phyloP scores from a whole-genome alignment of 37 sponge, comb jelly and placozoan species.

The Cladorhizidae sp. region DNA sequence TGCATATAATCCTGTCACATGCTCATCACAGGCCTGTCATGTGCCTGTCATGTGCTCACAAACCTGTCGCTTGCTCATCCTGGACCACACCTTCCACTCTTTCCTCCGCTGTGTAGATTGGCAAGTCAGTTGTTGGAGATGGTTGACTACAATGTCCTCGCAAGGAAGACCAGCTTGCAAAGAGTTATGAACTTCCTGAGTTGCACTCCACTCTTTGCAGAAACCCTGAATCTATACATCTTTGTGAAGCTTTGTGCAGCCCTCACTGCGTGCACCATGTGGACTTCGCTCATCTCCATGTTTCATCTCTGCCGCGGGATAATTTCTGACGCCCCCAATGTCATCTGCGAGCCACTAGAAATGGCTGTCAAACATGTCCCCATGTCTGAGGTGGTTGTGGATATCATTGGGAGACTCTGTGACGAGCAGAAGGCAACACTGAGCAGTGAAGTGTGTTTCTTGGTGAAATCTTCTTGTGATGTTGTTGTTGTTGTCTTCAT shows the following conservation, averaged over 20 bases:
- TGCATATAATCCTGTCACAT: no score
- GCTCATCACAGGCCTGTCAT: no score
- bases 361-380: not conserved
- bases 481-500: not conserved
- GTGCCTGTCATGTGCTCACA: no score
- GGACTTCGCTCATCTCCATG: conserved; percentile 3
- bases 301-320: not conserved
- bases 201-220: not conserved
- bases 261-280: not conserved
- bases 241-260: not conserved
- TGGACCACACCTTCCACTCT: not conserved
- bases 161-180: not conserved
- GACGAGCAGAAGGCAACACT: conserved; percentile 15
- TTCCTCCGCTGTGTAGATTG: not conserved
- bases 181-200: not conserved
- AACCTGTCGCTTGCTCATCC: not conserved
- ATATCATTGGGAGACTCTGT: conserved; percentile 6
- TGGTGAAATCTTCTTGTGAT: no score
- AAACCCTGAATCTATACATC: not conserved
- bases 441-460: conserved; percentile 13
- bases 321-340: not conserved
- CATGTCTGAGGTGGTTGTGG: conserved; percentile 4
- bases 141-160: conserved; percentile 1
- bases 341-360: not conserved
- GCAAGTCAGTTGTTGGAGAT: not conserved